A percentile compares a stretch with the other conserved stretches of the same genome.
Evolutionary conservation across 2,113 vertebrate species (phyloP).

Genomic region (Hipposideros armiger): DNA sequence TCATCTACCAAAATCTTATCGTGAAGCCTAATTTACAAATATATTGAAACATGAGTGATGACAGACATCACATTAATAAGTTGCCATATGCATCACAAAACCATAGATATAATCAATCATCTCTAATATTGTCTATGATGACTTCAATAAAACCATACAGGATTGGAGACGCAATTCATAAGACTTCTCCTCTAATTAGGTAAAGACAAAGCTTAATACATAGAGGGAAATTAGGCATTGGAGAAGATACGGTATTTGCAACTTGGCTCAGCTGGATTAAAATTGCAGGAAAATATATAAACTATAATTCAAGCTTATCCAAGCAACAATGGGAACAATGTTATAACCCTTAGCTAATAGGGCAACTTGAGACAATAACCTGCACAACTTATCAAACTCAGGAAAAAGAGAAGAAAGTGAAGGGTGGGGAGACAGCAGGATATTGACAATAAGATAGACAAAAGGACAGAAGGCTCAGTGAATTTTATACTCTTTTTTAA

Average conservation of each 20-base stretch:
- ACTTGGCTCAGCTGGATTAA: slow-evolving; percentile 4
- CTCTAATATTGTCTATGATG: slow-evolving; percentile 17
- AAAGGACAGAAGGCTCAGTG: slow-evolving; percentile 36
- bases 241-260: slow-evolving; percentile 53
- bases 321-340: slow-evolving; percentile 49
- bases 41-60: slow-evolving; percentile 49
- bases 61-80: slow-evolving; percentile 67
- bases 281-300: slow-evolving; percentile 63
- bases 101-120: slow-evolving; percentile 36
- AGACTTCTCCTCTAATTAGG: slow-evolving; percentile 69
- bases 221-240: slow-evolving; percentile 22
- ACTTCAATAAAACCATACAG: slow-evolving; percentile 55
- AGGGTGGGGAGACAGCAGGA: not conserved
- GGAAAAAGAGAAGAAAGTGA: slow-evolving; percentile 64
- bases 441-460: slow-evolving; percentile 63
- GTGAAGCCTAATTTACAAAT: slow-evolving; percentile 49
- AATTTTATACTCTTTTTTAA: not conserved
- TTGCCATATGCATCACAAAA: slow-evolving; percentile 41
- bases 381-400: not conserved
- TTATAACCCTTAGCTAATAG: slow-evolving; percentile 42
- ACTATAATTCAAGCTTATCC: not conserved
- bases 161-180: slow-evolving; percentile 26
- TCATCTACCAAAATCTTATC: slow-evolving; percentile 16
- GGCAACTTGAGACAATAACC: not conserved
- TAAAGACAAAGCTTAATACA: slow-evolving; percentile 65